phyloP scores from a whole-genome alignment of 1,140 invertebrate genomes.

The Lepidurus packardi region DNA sequence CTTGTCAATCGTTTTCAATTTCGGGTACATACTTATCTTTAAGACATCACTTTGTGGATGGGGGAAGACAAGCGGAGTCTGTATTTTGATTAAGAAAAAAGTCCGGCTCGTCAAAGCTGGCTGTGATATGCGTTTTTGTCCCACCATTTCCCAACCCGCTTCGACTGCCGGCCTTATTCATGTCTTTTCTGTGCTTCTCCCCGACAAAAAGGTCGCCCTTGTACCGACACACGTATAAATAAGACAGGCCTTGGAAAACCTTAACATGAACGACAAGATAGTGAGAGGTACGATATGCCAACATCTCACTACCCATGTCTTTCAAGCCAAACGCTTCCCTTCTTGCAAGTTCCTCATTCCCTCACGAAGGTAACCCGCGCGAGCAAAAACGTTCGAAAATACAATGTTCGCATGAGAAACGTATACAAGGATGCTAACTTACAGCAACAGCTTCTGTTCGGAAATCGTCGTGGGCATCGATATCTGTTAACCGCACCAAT shows the following conservation, averaged over 20 bases:
- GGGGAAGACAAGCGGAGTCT: too few relatives aligned
- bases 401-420: too few relatives aligned
- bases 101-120: constrained; percentile 43
- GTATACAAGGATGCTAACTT: constrained; percentile 39
- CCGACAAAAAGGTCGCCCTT: background rate
- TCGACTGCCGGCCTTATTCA: constrained; percentile 70
- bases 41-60: too few relatives aligned
- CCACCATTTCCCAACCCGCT: constrained; percentile 47
- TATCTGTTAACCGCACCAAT: constrained; percentile 48
- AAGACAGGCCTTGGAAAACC: constrained; percentile 25
- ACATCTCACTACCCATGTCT: constrained; percentile 96
- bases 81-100: background rate
- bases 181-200: background rate
- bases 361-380: background rate
- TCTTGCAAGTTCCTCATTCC: background rate
- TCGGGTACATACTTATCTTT: background rate
- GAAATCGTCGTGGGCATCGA: constrained; percentile 49
- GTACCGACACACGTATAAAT: background rate
- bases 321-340: constrained; percentile 53
- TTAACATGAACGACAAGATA: constrained; percentile 87
- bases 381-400: constrained; percentile 5
- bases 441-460: constrained; percentile 52
- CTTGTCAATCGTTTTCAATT: background rate
- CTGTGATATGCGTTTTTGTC: constrained; percentile 59
- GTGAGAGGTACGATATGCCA: constrained; percentile 62